These are phyloP conservation scores for Cheilosia impressa DNA, from an alignment of 2,888 invertebrate genomes.

Conservation along the genomic window DNA sequence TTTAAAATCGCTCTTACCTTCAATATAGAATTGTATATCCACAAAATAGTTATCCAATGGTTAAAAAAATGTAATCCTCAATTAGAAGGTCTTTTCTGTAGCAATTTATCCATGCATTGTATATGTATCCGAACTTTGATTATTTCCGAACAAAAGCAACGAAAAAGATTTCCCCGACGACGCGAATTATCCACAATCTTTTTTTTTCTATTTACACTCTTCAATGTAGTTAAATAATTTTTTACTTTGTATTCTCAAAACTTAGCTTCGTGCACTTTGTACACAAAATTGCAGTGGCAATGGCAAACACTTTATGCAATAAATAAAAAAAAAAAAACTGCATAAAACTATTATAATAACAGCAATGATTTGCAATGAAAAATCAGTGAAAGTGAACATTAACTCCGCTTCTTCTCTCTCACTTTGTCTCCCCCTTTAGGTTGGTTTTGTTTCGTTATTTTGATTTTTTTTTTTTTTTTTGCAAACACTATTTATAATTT, in stretches of 20 bases:
- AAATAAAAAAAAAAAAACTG: background rate
- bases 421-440: constrained; percentile 23
- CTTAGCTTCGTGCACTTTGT: constrained; percentile 51
- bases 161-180: constrained; percentile 33
- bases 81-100: constrained; percentile 11
- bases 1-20: constrained; percentile 37
- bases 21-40: constrained; percentile 34
- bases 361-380: constrained; percentile 61
- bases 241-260: constrained; percentile 7
- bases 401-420: constrained; percentile 44
- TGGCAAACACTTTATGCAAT: constrained; percentile 39
- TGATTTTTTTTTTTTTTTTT: constrained; percentile 26
- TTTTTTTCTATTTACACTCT: constrained; percentile 2
- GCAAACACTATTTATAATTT: constrained; percentile 33
- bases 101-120: constrained; percentile 17
- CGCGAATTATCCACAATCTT: constrained; percentile 48
- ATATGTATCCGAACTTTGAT: constrained; percentile 20
- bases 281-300: constrained; percentile 30
- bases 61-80: constrained; percentile 55
- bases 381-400: constrained; percentile 72
- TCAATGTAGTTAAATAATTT: constrained; percentile 27
- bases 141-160: constrained; percentile 21
- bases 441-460: constrained; percentile 41
- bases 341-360: constrained; percentile 21
- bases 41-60: constrained; percentile 53